Evolutionary conservation across 2,113 vertebrate genomes (phyloP), one percentile per base, ranked within the genome.

Genomic region (Probosciger aterrimus): DNA sequence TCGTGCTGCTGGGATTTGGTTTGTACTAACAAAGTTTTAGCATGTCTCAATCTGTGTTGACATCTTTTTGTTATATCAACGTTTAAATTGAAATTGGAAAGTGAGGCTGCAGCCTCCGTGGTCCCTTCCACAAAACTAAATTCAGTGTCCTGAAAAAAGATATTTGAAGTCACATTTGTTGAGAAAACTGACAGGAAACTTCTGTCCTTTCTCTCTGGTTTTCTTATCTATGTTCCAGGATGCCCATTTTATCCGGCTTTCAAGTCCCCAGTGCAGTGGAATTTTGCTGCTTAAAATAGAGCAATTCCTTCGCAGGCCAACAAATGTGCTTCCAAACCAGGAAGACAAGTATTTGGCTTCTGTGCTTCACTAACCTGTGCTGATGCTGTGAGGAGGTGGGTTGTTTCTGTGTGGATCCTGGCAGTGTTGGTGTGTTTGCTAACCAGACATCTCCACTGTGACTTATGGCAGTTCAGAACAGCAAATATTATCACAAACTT

Each of bases 251-350:
- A 47, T 52, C 27, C 59, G 17, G 3, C 31, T 63, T 86, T 83
- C 25, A 33, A 17, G 9, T 28, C 7, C 19, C 11, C 3, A 35
- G 0, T 37, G 15, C 25, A 35, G 25, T 49, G 37, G 8, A 74
- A 46, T 90, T 93, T 90, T 93, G 3, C 25, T 49, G 50, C 39
- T 81, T 67, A 67, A 82, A 80, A 77, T 47, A 69, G 50, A 88
- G 3, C 11, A 46, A 9, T 77, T 44, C 15, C 19, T 89, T 47
- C 23, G 3, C 31, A 77, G 76, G 23, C 46, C 49, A 77, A 49
- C 4, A 62, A 80, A 53, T 46, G 9, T 37, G 6, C 44, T 82
- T 73, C 67, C 31, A 44, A 12, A 28, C 44, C 46, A 84, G 53
- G 65, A 69, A 52, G 18, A 6, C 9, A 43, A 78, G 30, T 37